These are phyloP conservation scores for Atrichornis clamosus DNA, from an alignment of 2,113 vertebrate species.

Conservation along the genomic window DNA sequence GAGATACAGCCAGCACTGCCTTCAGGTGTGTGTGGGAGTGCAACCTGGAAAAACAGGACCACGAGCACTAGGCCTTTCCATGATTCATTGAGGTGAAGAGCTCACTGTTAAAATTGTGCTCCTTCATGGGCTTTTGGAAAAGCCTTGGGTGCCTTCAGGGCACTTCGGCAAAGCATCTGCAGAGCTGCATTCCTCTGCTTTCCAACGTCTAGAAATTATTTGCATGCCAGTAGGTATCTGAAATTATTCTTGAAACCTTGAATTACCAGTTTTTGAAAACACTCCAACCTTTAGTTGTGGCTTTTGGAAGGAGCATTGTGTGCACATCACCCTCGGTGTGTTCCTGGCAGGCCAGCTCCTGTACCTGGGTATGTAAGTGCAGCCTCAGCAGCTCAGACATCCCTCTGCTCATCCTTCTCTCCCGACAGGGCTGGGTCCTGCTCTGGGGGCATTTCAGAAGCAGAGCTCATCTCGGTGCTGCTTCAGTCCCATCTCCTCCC, in stretches of 20 bases:
- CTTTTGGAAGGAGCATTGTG: neutral
- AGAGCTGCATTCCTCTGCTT: neutral
- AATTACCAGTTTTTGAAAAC: neutral
- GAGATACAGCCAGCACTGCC: neutral
- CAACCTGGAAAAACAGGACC: neutral
- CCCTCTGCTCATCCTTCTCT: neutral
- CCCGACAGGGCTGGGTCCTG: neutral
- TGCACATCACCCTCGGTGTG: fast-evolving
- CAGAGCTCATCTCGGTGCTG: neutral
- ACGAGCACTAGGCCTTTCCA: fast-evolving
- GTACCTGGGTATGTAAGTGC: fast-evolving
- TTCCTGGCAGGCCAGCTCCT: neutral
- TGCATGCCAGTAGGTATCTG: neutral
- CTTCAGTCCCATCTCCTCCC: neutral
- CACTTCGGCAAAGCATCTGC: neutral
- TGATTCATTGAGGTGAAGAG: neutral
- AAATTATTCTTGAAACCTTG: neutral
- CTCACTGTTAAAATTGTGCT: neutral
- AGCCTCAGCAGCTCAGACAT: neutral
- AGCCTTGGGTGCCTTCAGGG: neutral
- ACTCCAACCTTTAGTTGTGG: neutral
- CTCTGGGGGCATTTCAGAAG: fast-evolving
- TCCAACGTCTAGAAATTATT: neutral
- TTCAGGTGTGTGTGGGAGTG: neutral
- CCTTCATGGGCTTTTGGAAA: neutral